Percentiles rank a stretch among this genome's conserved stretches.
Evolutionary conservation across 1,140 invertebrate genomes (phyloP).

Genomic region (Brachystomella parvula): DNA sequence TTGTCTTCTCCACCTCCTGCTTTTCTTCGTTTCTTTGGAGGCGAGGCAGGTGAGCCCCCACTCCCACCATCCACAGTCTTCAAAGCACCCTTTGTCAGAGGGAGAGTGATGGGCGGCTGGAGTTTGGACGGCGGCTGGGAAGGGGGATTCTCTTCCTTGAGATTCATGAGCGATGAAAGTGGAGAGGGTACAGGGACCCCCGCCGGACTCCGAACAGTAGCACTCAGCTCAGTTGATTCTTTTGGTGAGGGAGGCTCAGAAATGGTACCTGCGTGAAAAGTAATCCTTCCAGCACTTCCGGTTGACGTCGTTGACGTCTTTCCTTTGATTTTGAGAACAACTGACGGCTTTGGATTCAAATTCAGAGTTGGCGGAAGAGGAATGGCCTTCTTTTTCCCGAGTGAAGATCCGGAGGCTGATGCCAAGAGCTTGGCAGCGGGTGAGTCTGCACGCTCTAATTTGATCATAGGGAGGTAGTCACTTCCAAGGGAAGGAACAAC

Average conservation of each 20-base stretch:
- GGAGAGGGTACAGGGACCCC: background rate
- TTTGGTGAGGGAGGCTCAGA: background rate
- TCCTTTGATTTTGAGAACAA: slow-evolving; percentile 4
- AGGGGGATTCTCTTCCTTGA: background rate
- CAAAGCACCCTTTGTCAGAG: background rate
- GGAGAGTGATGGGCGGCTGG: background rate
- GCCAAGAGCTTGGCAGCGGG: background rate
- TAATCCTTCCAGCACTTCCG: background rate
- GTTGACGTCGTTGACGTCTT: background rate
- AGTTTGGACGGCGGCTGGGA: background rate
- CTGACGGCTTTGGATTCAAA: background rate
- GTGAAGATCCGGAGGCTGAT: background rate
- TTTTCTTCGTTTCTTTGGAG: background rate
- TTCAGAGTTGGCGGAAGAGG: background rate
- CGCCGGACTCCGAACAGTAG: background rate
- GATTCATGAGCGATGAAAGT: background rate
- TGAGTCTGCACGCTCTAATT: background rate
- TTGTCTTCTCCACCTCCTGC: background rate
- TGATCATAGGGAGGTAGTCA: background rate
- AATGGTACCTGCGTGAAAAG: background rate
- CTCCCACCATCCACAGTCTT: too few relatives aligned
- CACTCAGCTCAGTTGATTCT: background rate
- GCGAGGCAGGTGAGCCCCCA: too few relatives aligned
- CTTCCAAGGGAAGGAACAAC: background rate
- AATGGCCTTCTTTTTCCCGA: background rate